Percentiles rank a stretch among this genome's conserved stretches.
phyloP scores from a whole-genome alignment of 2,797 vertebrate species.

The Amblyopsis hoosieri region DNA sequence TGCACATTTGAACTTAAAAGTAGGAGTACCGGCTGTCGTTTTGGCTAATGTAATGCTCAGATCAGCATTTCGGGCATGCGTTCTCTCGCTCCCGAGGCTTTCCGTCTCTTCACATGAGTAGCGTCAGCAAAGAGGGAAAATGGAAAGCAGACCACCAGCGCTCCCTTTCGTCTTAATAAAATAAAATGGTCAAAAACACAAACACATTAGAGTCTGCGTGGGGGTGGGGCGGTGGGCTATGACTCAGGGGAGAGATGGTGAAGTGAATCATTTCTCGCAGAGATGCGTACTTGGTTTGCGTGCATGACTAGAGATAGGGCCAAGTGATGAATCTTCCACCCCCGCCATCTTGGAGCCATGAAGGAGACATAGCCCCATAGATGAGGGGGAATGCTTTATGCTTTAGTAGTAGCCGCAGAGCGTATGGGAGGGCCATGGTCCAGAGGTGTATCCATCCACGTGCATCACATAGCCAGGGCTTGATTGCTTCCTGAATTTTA shows the following conservation, averaged over 20 bases:
- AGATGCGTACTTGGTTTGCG: no score
- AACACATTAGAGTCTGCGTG: neutral
- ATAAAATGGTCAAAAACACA: no score
- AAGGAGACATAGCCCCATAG: neutral
- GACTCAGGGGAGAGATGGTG: slow-evolving; percentile 19
- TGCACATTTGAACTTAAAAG: neutral
- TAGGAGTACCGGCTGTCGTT: neutral
- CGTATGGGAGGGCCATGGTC: neutral
- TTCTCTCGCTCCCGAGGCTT: no score
- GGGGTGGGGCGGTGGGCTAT: neutral
- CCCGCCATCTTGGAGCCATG: neutral
- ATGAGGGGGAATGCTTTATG: neutral
- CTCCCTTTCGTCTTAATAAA: no score
- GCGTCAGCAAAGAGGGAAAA: no score
- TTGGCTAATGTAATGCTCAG: no score
- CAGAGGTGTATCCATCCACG: neutral
- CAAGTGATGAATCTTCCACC: neutral
- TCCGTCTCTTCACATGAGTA: no score
- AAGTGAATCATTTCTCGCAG: neutral
- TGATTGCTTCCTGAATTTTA: neutral
- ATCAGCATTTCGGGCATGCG: no score
- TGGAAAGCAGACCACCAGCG: no score
- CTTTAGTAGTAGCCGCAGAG: neutral
- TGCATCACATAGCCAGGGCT: neutral
- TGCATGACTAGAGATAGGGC: slow-evolving; percentile 2